Base-by-base conservation (phyloP, 2,888 invertebrate species). In the Conchocele bisecta region DNA sequence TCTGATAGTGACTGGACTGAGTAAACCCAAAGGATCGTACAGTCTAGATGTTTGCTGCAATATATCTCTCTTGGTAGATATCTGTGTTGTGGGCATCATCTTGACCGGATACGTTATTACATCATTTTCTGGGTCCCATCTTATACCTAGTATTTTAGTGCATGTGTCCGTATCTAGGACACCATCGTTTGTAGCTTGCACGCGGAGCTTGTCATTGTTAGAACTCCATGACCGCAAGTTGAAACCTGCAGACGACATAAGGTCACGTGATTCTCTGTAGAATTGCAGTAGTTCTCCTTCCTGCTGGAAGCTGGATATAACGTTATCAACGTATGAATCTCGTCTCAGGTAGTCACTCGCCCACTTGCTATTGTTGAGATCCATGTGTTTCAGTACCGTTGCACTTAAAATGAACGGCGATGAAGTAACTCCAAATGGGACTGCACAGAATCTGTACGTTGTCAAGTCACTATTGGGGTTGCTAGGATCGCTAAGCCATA, bases 251-350 rank as follows among this genome's bases (percentile, higher is more conserved):
- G 9, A 15, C 17, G 37, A 24, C 42, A 72, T 59, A 44, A 73
- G 15, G n/a, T 48, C 29, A 13, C 53, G 11, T 37, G 66, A 24
- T 41, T 51, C 51, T 15, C 24, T 5, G 59, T 39, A 73, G 37
- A 26, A 69, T n/a, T 42, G 13, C 22, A 68, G 15, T 1, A 56
- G 6, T 2, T 48, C 42, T 3, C 26, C 26, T 29, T 71, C 60
- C 29, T 33, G 13, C 9, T 39, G n/a, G 46, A 67, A 44, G 29
- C 70, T 68, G 13, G 64, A 44, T 6, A 77, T 9, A 0, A 72
- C 46, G 57, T 75, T 71, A n/a, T 74, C 71, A 0, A 75, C 66
- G 39, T 78, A 75, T 7, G 71, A n/a, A 44, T 72, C 57, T 13
- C 31, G 24, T 15, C 35, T 44, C 17, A 48, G 6, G 9, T 37